Conservation (phyloP, 2,797 vertebrate species). For the Neosalanx taihuensis region DNA sequence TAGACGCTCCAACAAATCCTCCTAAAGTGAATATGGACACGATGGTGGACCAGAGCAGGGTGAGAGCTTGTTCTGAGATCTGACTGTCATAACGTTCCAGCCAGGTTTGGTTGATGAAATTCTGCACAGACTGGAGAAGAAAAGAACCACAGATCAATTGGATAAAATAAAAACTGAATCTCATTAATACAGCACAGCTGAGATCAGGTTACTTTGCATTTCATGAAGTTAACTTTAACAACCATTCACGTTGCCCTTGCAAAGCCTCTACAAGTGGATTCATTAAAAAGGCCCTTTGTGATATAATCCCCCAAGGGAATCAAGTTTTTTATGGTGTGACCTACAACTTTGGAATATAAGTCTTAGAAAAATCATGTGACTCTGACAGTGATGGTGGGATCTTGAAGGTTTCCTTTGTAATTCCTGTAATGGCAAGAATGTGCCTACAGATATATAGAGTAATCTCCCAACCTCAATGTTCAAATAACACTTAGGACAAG, state of each 20-base stretch:
- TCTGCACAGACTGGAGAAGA: constrained; percentile 77
- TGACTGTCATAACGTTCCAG: constrained; percentile 68
- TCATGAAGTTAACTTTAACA: background rate
- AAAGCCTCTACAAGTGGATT: too few species aligned
- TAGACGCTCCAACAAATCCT: constrained; percentile 76
- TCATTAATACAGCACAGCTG: background rate
- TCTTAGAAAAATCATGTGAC: background rate
- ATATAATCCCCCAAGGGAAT: background rate
- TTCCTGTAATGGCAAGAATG: background rate
- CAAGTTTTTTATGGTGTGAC: background rate
- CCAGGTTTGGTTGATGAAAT: constrained; percentile 88
- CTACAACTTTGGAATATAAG: background rate
- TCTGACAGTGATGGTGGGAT: background rate
- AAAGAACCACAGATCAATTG: background rate
- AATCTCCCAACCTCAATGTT: background rate
- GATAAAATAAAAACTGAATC: background rate
- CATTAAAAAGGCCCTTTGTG: too few species aligned
- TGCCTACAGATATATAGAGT: background rate
- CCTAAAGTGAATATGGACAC: constrained; percentile 86
- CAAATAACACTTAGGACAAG: background rate
- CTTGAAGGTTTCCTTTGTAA: background rate
- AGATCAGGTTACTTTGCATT: background rate
- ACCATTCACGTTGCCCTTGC: too few species aligned
- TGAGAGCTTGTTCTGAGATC: constrained; percentile 71
- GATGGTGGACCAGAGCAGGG: constrained; percentile 85